Percentiles rank a stretch among this genome's conserved stretches.
These are phyloP conservation scores for Otis tarda DNA, from an alignment of 2,113 vertebrate genomes.

Conservation along the genomic window DNA sequence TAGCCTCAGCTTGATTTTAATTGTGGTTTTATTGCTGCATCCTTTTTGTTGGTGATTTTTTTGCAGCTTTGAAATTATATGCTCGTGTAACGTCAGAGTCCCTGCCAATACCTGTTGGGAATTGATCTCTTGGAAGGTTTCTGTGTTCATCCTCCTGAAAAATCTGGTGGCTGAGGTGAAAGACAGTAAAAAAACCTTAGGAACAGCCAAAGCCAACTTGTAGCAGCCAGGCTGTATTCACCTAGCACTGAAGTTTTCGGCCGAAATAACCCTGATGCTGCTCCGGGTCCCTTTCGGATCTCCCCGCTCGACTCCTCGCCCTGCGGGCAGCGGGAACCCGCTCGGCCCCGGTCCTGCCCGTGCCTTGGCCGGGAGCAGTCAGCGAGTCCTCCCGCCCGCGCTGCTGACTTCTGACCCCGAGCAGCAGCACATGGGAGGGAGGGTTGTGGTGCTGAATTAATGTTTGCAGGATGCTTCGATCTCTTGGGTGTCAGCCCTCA, in stretches of 20 bases:
- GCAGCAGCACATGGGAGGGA: neutral
- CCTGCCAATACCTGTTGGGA: neutral
- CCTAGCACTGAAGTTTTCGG: neutral
- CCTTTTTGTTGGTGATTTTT: neutral
- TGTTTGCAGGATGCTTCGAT: neutral
- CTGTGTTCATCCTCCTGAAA: neutral
- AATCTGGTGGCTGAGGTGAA: neutral
- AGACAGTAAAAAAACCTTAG: neutral
- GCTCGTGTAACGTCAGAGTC: neutral
- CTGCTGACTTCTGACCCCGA: neutral
- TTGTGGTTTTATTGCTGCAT: slow-evolving; percentile 30
- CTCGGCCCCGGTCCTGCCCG: neutral
- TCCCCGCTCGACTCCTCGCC: neutral
- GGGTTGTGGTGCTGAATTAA: slow-evolving; percentile 23
- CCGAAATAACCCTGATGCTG: neutral
- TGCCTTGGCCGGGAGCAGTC: neutral
- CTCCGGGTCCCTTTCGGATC: neutral
- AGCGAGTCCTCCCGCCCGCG: neutral
- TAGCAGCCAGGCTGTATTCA: neutral
- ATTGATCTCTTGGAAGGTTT: neutral
- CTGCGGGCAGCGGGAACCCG: neutral
- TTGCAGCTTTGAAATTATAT: neutral
- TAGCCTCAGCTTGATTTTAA: slow-evolving; percentile 32
- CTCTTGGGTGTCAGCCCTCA: neutral
- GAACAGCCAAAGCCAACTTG: neutral